These are phyloP conservation scores for Dromius quadrimaculatus DNA, from an alignment of 2,888 invertebrate species.

Conservation along the genomic window DNA sequence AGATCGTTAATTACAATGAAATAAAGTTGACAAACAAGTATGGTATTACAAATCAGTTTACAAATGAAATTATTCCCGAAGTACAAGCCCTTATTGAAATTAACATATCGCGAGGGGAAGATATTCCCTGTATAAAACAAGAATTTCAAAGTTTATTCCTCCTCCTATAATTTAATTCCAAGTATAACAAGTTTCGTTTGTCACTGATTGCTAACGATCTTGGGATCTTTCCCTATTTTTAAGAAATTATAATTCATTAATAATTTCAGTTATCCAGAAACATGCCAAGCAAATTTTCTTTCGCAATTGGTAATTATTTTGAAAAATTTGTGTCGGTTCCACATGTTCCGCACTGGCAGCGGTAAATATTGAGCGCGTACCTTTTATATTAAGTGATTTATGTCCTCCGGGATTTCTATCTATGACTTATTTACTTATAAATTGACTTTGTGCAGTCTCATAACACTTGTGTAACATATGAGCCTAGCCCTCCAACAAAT, in stretches of 20 bases:
- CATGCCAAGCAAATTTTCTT: too few species aligned
- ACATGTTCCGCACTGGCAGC: background rate
- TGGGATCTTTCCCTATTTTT: too few species aligned
- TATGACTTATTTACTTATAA: slow-evolving; percentile 55
- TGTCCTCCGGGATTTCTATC: slow-evolving; percentile 34
- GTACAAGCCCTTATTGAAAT: slow-evolving; percentile 31
- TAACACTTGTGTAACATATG: slow-evolving; percentile 54
- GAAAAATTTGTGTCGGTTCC: background rate
- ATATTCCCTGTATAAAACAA: slow-evolving; percentile 3
- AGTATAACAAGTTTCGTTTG: slow-evolving; percentile 12
- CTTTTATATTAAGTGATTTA: slow-evolving; percentile 23
- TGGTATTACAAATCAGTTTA: slow-evolving; percentile 42
- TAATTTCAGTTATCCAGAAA: too few species aligned
- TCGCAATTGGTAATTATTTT: background rate
- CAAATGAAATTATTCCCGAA: slow-evolving; percentile 36
- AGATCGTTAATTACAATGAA: slow-evolving; percentile 4
- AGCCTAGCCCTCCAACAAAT: slow-evolving; percentile 54
- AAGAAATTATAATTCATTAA: too few species aligned
- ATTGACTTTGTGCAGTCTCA: slow-evolving; percentile 54
- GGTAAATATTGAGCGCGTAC: slow-evolving; percentile 5
- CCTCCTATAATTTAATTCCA: slow-evolving; percentile 15
- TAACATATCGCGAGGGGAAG: slow-evolving; percentile 23
- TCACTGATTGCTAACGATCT: slow-evolving; percentile 16
- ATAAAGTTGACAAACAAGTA: slow-evolving; percentile 32
- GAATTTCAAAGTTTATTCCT: slow-evolving; percentile 17